Conservation (phyloP, 2,797 vertebrate species). For the Ptychobarbus kaznakovi region DNA sequence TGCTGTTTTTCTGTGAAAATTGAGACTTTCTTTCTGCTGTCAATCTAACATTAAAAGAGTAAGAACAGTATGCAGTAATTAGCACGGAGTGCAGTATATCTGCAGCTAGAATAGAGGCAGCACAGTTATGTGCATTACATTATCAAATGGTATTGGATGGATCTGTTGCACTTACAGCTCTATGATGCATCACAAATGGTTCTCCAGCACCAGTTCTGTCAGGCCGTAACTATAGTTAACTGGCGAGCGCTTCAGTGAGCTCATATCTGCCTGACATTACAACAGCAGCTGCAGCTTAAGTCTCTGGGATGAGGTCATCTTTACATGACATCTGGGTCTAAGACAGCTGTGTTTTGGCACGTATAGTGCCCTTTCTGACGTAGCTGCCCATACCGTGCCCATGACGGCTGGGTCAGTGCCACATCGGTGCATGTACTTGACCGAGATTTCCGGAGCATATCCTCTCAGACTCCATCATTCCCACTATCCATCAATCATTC, state of each 20-base stretch:
- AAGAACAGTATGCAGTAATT: not conserved
- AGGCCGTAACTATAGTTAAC: constrained; percentile 23
- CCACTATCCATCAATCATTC: constrained; percentile 54
- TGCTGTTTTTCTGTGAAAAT: not conserved
- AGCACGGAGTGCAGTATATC: not conserved
- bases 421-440: constrained; percentile 9
- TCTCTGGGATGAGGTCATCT: constrained; percentile 39
- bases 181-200: constrained; percentile 34
- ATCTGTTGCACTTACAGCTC: not conserved
- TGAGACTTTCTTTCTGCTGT: not conserved
- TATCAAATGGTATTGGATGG: constrained; percentile 5
- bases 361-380: constrained; percentile 5
- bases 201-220: not conserved
- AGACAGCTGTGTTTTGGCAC: constrained; percentile 48
- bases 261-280: constrained; percentile 37
- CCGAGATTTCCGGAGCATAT: constrained; percentile 43
- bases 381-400: constrained; percentile 28
- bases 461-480: constrained; percentile 47
- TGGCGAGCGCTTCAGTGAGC: not conserved
- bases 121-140: not conserved
- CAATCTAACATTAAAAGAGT: too few relatives aligned
- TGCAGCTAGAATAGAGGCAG: not conserved
- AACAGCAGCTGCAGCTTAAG: constrained; percentile 36
- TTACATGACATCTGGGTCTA: constrained; percentile 45
- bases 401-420: not conserved